Evolutionary conservation across 2,113 vertebrate species (phyloP).

Genomic region (Chrysochloris asiatica): DNA sequence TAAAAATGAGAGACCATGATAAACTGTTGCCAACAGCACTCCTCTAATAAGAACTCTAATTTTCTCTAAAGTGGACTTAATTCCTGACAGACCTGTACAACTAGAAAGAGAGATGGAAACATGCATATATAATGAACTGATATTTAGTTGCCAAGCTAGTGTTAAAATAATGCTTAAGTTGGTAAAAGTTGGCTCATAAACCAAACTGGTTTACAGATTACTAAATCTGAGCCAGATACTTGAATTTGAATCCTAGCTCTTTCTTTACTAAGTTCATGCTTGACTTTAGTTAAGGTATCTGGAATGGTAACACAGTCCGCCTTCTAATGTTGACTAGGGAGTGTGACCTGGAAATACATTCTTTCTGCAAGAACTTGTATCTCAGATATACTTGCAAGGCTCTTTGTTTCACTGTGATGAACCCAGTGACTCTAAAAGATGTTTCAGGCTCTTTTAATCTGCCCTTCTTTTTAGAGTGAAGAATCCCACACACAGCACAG

Average conservation of each 20-base stretch:
- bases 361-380: conserved; percentile 11
- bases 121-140: not conserved
- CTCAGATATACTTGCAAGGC: not conserved
- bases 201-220: not conserved
- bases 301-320: not conserved
- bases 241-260: not conserved
- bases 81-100: not conserved
- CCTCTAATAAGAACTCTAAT: not conserved
- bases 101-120: conserved; percentile 1
- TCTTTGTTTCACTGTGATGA: not conserved
- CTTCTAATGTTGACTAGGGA: conserved; percentile 13
- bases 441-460: not conserved
- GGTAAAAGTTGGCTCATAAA: not conserved
- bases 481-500: not conserved
- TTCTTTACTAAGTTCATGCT: not conserved
- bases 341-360: not conserved
- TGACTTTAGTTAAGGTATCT: not conserved
- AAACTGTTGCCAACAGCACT: not conserved
- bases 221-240: not conserved
- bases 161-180: not conserved
- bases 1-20: no score
- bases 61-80: conserved; percentile 10
- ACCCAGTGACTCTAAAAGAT: not conserved
- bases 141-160: not conserved
- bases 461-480: not conserved